Percentiles rank a stretch among this genome's conserved stretches.
phyloP scores from a whole-genome alignment of 2,797 vertebrate genomes.

The Diglossa cyanea region DNA sequence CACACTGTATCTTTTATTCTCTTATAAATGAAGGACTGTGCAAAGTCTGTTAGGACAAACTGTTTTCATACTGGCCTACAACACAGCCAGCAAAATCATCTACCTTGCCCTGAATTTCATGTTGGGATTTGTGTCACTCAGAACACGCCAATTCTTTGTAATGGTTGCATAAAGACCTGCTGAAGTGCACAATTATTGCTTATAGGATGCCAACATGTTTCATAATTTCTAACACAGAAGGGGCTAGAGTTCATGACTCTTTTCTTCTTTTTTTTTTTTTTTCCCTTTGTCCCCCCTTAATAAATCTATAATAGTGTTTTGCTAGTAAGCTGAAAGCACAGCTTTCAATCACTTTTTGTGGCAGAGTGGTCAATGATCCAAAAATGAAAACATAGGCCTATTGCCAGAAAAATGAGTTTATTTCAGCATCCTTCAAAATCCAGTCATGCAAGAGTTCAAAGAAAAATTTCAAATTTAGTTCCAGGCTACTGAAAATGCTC shows the following conservation, averaged over 20 bases:
- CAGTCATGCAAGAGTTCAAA: neutral
- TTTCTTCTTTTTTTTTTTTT: neutral
- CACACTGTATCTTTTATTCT: neutral
- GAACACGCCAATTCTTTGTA: neutral
- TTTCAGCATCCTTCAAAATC: neutral
- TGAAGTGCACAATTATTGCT: neutral
- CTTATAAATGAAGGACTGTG: neutral
- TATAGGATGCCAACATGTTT: neutral
- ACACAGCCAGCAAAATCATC: neutral
- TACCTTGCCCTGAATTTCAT: neutral
- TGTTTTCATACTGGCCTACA: neutral
- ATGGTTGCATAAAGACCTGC: neutral
- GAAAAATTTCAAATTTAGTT: neutral
- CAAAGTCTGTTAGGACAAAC: neutral
- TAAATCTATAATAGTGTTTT: neutral
- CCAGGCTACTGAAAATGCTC: neutral
- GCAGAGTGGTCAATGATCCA: neutral
- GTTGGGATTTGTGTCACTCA: neutral
- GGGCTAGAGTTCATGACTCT: neutral
- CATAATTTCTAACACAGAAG: neutral
- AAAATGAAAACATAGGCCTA: neutral
- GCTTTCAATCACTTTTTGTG: neutral
- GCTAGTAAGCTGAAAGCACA: neutral
- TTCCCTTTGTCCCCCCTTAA: accelerated
- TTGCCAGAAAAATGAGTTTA: neutral